These are phyloP conservation scores for Hyalella azteca DNA, from an alignment of 2,888 invertebrate species.

Conservation along the genomic window DNA sequence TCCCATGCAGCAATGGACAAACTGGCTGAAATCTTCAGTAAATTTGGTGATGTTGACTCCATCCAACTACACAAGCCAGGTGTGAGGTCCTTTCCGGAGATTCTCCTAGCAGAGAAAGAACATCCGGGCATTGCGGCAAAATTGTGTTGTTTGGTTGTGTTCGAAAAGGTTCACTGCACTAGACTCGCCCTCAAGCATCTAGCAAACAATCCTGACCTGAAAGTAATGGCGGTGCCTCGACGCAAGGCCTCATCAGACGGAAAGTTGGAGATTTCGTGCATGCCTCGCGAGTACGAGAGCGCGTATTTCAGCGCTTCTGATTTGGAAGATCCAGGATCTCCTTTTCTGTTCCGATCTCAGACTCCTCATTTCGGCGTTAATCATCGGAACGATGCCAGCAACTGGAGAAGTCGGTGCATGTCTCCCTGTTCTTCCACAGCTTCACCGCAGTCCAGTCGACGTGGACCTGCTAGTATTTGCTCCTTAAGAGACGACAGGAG, in stretches of 20 bases:
- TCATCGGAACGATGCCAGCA: neutral
- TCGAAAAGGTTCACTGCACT: slow-evolving; percentile 72
- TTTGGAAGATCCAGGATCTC: slow-evolving; percentile 49
- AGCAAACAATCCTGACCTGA: slow-evolving; percentile 35
- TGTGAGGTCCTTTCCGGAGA: slow-evolving; percentile 87
- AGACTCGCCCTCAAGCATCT: slow-evolving; percentile 48
- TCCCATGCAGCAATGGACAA: slow-evolving; percentile 85
- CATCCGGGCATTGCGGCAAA: slow-evolving; percentile 78
- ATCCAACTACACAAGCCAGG: slow-evolving; percentile 87
- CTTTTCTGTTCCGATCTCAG: slow-evolving; percentile 23
- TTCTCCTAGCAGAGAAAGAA: slow-evolving; percentile 86
- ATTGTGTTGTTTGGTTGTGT: slow-evolving; percentile 51
- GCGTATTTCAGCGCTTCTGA: slow-evolving; percentile 57
- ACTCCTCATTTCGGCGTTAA: neutral
- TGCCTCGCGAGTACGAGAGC: slow-evolving; percentile 46
- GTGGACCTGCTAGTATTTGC: neutral
- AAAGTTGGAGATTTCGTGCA: neutral
- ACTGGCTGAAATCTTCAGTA: slow-evolving; percentile 87
- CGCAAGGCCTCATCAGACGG: neutral
- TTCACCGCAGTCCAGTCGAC: slow-evolving; percentile 15
- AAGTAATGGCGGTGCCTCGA: slow-evolving; percentile 42
- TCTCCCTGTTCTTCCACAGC: slow-evolving; percentile 38
- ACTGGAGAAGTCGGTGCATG: neutral
- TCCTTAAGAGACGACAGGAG: neutral
- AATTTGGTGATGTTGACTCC: slow-evolving; percentile 87